Evolutionary conservation across 2,888 invertebrate species (phyloP).

Genomic region (Thalpophila matura): DNA sequence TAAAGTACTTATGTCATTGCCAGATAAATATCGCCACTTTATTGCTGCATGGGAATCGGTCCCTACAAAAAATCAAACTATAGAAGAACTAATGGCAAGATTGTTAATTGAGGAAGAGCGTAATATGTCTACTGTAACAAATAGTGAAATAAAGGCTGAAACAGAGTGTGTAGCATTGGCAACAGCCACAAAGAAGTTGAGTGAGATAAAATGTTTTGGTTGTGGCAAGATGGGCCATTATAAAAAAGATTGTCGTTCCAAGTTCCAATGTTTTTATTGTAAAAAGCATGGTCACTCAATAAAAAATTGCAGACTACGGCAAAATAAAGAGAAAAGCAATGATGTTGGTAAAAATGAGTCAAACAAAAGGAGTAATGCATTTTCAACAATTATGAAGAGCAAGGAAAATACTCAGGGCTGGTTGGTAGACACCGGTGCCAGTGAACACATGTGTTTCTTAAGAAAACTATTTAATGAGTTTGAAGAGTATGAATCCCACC

Average conservation of each 20-base stretch:
- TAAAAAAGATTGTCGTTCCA: not conserved
- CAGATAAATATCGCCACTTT: too few species aligned
- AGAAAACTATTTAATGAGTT: not conserved
- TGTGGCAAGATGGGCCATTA: too few species aligned
- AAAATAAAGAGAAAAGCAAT: not conserved
- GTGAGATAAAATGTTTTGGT: too few species aligned
- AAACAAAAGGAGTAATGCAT: not conserved
- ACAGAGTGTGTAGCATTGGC: too few species aligned
- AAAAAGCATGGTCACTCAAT: not conserved
- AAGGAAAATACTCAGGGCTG: not conserved
- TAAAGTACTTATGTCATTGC: too few species aligned
- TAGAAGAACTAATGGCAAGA: too few species aligned
- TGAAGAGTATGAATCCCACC: conserved; percentile 1
- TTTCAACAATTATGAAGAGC: not conserved
- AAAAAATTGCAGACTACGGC: not conserved
- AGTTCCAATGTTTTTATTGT: not conserved
- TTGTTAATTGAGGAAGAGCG: too few species aligned
- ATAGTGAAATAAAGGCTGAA: too few species aligned
- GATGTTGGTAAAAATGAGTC: not conserved
- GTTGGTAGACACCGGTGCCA: not conserved
- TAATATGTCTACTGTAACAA: too few species aligned
- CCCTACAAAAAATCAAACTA: too few species aligned
- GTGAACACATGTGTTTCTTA: not conserved
- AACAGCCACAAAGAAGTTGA: too few species aligned
- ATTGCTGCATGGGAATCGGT: too few species aligned